These are phyloP conservation scores for Seriola quinqueradiata DNA, from an alignment of 2,113 vertebrate genomes.

Conservation along the genomic window DNA sequence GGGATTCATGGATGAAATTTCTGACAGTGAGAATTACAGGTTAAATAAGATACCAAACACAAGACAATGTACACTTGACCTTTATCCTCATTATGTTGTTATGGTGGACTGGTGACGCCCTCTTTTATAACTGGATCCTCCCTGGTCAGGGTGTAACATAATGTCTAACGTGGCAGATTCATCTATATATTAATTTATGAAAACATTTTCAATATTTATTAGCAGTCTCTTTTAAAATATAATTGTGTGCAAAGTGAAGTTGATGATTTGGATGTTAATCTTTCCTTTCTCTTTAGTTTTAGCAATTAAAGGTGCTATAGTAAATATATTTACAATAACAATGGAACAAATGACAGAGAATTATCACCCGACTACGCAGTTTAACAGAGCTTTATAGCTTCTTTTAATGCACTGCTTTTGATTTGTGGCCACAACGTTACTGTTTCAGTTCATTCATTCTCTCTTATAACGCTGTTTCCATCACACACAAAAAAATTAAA, in stretches of 20 bases:
- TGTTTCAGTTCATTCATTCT: no score
- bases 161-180: background rate
- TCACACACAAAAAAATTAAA: no score
- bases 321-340: background rate
- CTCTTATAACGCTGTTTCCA: no score
- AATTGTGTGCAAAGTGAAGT: background rate
- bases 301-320: background rate
- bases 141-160: background rate
- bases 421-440: no score
- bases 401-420: no score
- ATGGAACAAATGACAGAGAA: background rate
- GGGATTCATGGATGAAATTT: slow-evolving; percentile 31
- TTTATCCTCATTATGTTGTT: slow-evolving; percentile 27
- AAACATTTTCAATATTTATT: background rate
- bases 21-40: slow-evolving; percentile 16
- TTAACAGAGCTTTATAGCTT: background rate
- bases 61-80: slow-evolving; percentile 21
- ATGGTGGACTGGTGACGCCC: no score
- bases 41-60: slow-evolving; percentile 12
- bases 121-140: slow-evolving; percentile 10
- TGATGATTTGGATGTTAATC: background rate
- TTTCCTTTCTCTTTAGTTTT: background rate
- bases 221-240: background rate
- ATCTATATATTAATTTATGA: background rate
- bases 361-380: no score